Base-by-base conservation (phyloP, 2,888 invertebrate species). In the Sphecodes monilicornis region DNA sequence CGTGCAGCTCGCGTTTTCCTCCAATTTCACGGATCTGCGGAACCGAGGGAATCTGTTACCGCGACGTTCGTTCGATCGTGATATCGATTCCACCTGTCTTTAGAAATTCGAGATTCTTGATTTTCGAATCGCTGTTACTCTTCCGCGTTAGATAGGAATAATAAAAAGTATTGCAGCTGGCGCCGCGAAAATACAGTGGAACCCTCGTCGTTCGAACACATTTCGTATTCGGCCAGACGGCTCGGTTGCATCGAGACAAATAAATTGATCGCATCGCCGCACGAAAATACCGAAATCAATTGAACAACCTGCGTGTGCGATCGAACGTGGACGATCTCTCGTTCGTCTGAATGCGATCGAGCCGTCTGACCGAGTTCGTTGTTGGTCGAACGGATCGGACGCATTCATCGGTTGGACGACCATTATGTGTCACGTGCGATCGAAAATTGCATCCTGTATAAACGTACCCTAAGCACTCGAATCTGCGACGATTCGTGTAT, bases 1-100 rank as follows among this genome's bases (percentile, higher is more conserved):
- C 64, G 39, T 36, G 72, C 64, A 13, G 57, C 46, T 43, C 32
- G 80, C 83, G 86, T 86, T 87, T 83, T 88, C 84, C 88, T 39
- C 26, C 64, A 50, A 73, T 78, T 79, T 79, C 78, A 50, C 78
- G 84, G 78, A 26, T 3, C 43, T 29, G 10, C 77, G 74, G 41
- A 82, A 26, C 16, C 22, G 54, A 46, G 64, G 32, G 18, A 64
- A 64, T 8, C 26, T 0, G 8, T 50, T 22, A 8, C 6, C 22
- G 18, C 46, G 46, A 18, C 18, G 46, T 5, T 46, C 18, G 1
- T 46, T 46, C 46, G 18, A 46, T 22, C 50, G 0, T 18, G 22
- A 50, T 50, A 22, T 10, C 50, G 50, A 50, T 50, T 46, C 2
- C 50, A 3, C 10, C 10, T n/a, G 50, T 50, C 22, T 22, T 50